phyloP scores from a whole-genome alignment of 1,140 invertebrate genomes.

The Calycopis cecrops region DNA sequence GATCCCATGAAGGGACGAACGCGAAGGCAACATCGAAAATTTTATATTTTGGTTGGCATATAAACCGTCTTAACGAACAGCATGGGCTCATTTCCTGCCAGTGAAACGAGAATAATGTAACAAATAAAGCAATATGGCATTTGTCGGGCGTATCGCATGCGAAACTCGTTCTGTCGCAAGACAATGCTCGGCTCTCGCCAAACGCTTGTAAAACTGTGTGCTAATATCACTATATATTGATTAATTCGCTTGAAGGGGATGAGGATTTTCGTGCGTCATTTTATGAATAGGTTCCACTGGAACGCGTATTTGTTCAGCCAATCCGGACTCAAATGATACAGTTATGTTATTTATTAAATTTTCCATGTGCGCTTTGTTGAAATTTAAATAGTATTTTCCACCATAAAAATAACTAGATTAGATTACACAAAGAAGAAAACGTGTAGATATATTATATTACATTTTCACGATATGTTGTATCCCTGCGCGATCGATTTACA shows the following conservation, averaged over 20 bases:
- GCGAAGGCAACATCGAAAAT: conserved; percentile 11
- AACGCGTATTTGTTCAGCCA: conserved; percentile 7
- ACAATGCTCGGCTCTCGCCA: conserved; percentile 30
- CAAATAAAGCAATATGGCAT: conserved; percentile 50
- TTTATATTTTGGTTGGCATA: conserved; percentile 25
- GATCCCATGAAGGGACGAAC: conserved; percentile 3
- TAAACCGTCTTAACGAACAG: conserved; percentile 21
- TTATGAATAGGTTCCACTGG: conserved; percentile 9
- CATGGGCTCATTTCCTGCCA: conserved; percentile 43
- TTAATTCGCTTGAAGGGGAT: conserved; percentile 3
- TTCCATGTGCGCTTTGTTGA: neutral
- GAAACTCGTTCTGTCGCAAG: conserved; percentile 45
- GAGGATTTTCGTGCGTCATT: conserved; percentile 11
- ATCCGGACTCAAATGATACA: conserved; percentile 7
- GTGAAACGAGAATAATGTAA: conserved; percentile 39
- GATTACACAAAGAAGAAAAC: too few species aligned
- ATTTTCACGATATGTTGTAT: too few species aligned
- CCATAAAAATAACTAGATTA: too few species aligned
- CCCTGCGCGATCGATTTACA: too few species aligned
- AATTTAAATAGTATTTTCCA: neutral
- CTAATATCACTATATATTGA: conserved; percentile 10
- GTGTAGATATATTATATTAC: too few species aligned
- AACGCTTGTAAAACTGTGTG: conserved; percentile 1
- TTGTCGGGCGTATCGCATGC: conserved; percentile 33
- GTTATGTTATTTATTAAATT: conserved; percentile 2